Percentiles rank a stretch among this genome's conserved stretches.
Evolutionary conservation across 2,797 vertebrate genomes (phyloP).

Genomic region (Allobates femoralis): DNA sequence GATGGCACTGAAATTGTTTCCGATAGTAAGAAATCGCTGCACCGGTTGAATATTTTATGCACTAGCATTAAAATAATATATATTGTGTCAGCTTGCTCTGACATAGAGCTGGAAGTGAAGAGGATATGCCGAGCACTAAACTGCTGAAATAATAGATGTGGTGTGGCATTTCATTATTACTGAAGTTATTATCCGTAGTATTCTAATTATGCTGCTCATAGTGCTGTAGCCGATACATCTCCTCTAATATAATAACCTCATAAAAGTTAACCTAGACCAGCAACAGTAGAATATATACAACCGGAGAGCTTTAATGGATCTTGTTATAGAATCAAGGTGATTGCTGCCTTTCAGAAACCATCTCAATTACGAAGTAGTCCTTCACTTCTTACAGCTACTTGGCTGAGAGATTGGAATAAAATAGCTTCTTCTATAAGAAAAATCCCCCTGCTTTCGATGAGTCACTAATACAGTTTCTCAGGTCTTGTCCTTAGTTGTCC

Average conservation of each 20-base stretch:
- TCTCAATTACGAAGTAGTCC: conserved; percentile 26
- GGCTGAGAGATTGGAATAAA: conserved; percentile 17
- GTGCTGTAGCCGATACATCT: conserved; percentile 24
- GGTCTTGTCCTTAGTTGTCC: conserved; percentile 34
- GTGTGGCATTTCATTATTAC: conserved; percentile 39
- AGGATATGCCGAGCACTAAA: conserved; percentile 17
- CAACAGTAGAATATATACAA: conserved; percentile 12
- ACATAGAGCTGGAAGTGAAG: conserved; percentile 23
- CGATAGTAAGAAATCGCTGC: neutral
- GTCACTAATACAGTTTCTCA: conserved; percentile 19
- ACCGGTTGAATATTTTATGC: neutral
- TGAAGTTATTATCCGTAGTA: conserved; percentile 28
- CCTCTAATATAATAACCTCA: conserved; percentile 43
- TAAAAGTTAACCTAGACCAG: conserved; percentile 22
- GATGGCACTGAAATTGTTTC: neutral
- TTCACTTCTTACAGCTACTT: conserved; percentile 9
- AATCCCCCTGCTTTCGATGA: neutral
- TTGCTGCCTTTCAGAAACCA: conserved; percentile 28
- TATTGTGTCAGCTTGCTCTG: conserved; percentile 22
- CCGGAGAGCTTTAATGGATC: conserved; percentile 12
- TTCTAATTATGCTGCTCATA: conserved; percentile 43
- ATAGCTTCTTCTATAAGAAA: conserved; percentile 19
- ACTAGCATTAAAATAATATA: conserved; percentile 3
- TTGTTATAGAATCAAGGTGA: conserved; percentile 37
- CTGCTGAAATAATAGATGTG: conserved; percentile 38